Percentiles rank a stretch among this genome's conserved stretches.
phyloP scores from a whole-genome alignment of 2,888 invertebrate genomes.

The Lithosia quadra region DNA sequence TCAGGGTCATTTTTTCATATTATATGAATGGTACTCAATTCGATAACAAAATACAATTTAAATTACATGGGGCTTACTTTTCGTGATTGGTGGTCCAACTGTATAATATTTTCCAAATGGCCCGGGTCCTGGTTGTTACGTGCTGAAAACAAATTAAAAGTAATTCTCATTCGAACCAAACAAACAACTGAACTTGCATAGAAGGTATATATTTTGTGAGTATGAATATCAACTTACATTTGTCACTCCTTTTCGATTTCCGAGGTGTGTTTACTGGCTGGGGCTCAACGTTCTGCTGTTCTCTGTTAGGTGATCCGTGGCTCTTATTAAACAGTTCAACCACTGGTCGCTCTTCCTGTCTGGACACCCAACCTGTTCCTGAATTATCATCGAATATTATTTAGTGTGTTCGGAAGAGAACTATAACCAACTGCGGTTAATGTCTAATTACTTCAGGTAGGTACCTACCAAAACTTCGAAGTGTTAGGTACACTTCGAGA shows the following conservation, averaged over 20 bases:
- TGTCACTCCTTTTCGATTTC: conserved; percentile 46
- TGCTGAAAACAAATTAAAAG: neutral
- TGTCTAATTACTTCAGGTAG: no score
- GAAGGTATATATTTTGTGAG: no score
- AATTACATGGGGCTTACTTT: conserved; percentile 14
- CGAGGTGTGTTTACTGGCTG: conserved; percentile 14
- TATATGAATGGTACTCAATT: neutral
- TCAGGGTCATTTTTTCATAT: no score
- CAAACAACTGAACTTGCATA: neutral
- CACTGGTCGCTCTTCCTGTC: conserved; percentile 74
- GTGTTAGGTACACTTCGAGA: no score
- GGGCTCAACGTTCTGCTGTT: conserved; percentile 11
- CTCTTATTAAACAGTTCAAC: conserved; percentile 79
- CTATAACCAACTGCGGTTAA: neutral
- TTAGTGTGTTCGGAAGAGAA: neutral
- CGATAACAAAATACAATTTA: neutral
- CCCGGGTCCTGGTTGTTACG: conserved; percentile 28
- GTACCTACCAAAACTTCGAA: no score
- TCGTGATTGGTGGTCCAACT: conserved; percentile 8
- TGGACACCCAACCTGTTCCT: conserved; percentile 23
- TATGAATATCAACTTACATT: neutral
- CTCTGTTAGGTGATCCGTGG: conserved; percentile 24
- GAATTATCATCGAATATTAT: conserved; percentile 1
- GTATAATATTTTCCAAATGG: conserved; percentile 40
- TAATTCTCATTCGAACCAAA: neutral